A percentile compares a stretch with the other conserved stretches of the same genome.
phyloP scores from a whole-genome alignment of 2,797 vertebrate species.

The Paramormyrops hopkinsi region DNA sequence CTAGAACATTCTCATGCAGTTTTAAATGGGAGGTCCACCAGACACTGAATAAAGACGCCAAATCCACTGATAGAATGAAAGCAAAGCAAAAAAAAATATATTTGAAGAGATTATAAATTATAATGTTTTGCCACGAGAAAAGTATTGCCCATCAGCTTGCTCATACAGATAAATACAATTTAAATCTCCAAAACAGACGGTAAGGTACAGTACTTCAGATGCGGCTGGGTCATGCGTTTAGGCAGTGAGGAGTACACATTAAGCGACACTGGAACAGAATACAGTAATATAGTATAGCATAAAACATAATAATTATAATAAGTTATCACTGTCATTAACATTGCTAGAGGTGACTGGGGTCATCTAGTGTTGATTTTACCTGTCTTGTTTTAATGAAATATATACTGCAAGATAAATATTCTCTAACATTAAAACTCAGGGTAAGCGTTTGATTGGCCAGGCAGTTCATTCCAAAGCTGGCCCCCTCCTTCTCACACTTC shows the following conservation, averaged over 20 bases:
- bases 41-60: background rate
- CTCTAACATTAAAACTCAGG: background rate
- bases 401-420: background rate
- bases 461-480: background rate
- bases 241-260: background rate
- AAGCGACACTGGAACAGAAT: background rate
- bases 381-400: too few species aligned
- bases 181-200: background rate
- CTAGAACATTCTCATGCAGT: background rate
- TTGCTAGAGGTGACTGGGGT: background rate
- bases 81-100: background rate
- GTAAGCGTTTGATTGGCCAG: background rate
- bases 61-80: background rate
- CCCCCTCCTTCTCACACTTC: background rate
- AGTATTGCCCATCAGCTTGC: background rate
- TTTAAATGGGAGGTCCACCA: background rate
- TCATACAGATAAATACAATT: background rate
- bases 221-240: background rate
- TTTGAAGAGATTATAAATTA: background rate
- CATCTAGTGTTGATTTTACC: background rate
- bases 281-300: background rate
- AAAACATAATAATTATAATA: background rate
- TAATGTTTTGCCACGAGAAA: background rate
- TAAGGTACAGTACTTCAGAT: background rate
- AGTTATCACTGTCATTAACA: background rate